Base-by-base conservation (phyloP, 1,140 invertebrate species). In the Trissolcus basalis region DNA sequence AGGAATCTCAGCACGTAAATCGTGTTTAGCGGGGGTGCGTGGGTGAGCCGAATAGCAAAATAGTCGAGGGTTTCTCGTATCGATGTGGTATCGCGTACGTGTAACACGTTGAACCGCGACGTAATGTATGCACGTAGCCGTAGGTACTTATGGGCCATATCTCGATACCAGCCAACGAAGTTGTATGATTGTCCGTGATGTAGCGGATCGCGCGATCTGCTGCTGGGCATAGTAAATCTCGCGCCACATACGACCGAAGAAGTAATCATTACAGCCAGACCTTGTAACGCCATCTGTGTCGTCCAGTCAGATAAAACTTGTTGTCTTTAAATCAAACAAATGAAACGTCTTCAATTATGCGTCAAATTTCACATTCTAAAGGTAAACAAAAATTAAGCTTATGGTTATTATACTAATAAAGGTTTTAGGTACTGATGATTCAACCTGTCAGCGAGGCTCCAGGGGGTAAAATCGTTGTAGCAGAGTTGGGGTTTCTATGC, bases 401-500 rank as follows among this genome's bases (percentile, higher is more conserved):
- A n/a, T n/a, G n/a, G n/a, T n/a, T n/a, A n/a, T n/a, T n/a, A n/a
- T n/a, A n/a, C n/a, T n/a, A n/a, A n/a, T n/a, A n/a, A n/a, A 27
- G 19, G 19, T 54, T 47, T 53, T 55, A 55, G 35, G 19, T 47
- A 50, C 19, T 27, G n/a, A n/a, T n/a, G n/a, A n/a, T 27, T 27
- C 19, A 27, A 1, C 1, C 2, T 27, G 19, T 27, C 19, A 27
- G 6, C 19, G 19, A 27, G n/a, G 19, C 19, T 27, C 19, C 36
- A 39, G 36, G 36, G n/a, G n/a, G n/a, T 39, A n/a, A 39, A n/a
- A 9, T 86, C 58, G 86, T 88, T 88, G 86, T 64, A 82, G 85
- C 87, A 88, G 75, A 76, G 79, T 86, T 88, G 87, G 87, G 87
- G 87, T 88, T 88, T 88, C 86, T 88, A 88, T 88, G 85, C 86